Evolutionary conservation across 1,140 invertebrate genomes (phyloP), one percentile per base, ranked within the genome.

Genomic region (Macrotrachela quadricornifera): DNA sequence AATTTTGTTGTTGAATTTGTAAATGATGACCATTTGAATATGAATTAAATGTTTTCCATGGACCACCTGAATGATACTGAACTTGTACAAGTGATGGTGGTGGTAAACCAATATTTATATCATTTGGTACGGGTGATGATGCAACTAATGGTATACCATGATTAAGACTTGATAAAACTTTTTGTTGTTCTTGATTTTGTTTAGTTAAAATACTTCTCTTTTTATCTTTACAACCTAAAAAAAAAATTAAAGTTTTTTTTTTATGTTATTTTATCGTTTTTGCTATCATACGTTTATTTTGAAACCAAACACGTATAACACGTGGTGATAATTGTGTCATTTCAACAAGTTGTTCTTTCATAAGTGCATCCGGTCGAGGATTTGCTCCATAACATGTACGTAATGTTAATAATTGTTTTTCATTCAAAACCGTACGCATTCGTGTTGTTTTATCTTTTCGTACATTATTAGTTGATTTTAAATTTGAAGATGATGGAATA

Each of bases 231-330:
- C 92, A 97, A 30, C 21, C 21, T 30, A 30, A 8, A 30, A 30
- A 8, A 30, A 30, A 30, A 30, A 30, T 8, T 4, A 30, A 30
- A 30, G 8, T 30, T 30, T 30, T 30, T 30, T 30, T 30, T n/a
- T n/a, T n/a, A n/a, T n/a, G n/a, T n/a, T n/a, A n/a, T n/a, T n/a
- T n/a, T n/a, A n/a, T n/a, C n/a, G n/a, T n/a, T n/a, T n/a, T n/a
- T n/a, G n/a, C n/a, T n/a, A n/a, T n/a, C n/a, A n/a, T n/a, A n/a
- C 92, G 73, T 68, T 97, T 97, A 73, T 97, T 99, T 72, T 97
- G 70, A 73, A 94, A 95, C 90, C 90, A 96, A 15, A 96, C 90
- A 62, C 90, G 76, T 61, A 96, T 95, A 52, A 97, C 90, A 15
- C 90, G 72, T 1, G 88, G 87, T 61, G 83, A 88, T 2, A 97